Evolutionary conservation across 2,888 invertebrate species (phyloP).

Genomic region (Lasius fuliginosus): DNA sequence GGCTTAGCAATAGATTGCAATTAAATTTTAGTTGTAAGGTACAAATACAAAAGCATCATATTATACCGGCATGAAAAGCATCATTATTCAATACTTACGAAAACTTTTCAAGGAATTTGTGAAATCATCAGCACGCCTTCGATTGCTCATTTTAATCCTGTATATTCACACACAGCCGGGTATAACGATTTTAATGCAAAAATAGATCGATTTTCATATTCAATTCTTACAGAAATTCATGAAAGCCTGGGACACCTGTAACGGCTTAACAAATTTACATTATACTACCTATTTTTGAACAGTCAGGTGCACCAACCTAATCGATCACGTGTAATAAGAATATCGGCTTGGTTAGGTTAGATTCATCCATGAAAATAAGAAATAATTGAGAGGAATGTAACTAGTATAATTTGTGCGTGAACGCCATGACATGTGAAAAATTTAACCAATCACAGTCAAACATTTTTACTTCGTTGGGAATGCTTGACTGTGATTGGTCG

Average conservation of each 20-base stretch:
- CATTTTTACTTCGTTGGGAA: too few species aligned
- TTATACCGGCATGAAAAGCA: background rate
- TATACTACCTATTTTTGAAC: conserved; percentile 10
- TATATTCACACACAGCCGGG: too few species aligned
- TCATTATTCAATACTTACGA: conserved; percentile 61
- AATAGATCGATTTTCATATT: background rate
- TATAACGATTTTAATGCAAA: background rate
- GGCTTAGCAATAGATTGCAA: background rate
- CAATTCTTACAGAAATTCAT: background rate
- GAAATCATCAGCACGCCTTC: conserved; percentile 66
- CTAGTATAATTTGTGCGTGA: background rate
- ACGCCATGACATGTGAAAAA: too few species aligned
- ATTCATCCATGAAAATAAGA: background rate
- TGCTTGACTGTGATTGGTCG: too few species aligned
- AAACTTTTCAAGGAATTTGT: conserved; percentile 62
- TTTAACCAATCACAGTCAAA: too few species aligned
- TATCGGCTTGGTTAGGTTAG: background rate
- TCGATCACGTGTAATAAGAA: background rate
- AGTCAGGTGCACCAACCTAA: conserved; percentile 27
- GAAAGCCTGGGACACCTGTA: background rate
- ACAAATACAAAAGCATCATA: background rate
- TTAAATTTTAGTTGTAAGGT: background rate
- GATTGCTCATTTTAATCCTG: conserved; percentile 57
- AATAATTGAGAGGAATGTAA: background rate
- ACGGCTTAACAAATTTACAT: background rate